Conservation (phyloP, 2,113 vertebrate species). For the Saguinus midas region DNA sequence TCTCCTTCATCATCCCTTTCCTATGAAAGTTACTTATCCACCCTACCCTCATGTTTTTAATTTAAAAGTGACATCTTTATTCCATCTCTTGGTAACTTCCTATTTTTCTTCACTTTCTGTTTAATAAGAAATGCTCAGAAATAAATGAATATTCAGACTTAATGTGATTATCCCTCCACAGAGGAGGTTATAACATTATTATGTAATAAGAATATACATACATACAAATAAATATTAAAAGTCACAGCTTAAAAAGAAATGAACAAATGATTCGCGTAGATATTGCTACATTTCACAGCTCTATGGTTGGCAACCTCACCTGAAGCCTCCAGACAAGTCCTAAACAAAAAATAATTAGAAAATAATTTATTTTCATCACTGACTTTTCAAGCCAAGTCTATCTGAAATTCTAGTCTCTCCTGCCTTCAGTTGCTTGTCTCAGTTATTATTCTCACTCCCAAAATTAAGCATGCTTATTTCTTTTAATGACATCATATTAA, state of each 20-base stretch:
- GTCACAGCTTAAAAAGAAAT: not conserved
- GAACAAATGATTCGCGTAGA: not conserved
- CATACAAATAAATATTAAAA: not conserved
- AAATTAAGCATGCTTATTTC: not conserved
- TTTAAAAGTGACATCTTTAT: not conserved
- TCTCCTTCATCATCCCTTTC: not conserved
- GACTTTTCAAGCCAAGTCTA: not conserved
- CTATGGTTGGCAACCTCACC: not conserved
- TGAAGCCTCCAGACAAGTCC: not conserved
- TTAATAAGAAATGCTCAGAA: not conserved
- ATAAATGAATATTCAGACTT: not conserved
- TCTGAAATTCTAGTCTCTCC: not conserved
- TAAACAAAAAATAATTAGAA: not conserved
- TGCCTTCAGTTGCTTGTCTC: not conserved
- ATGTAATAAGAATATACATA: not conserved
- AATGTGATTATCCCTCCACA: not conserved
- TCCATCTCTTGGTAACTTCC: not conserved
- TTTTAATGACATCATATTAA: not conserved
- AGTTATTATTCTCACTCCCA: not conserved
- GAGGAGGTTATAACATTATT: not conserved
- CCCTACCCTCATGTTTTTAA: not conserved
- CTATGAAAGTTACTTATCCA: accelerated
- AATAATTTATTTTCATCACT: not conserved
- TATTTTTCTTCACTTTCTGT: not conserved
- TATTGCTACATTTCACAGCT: not conserved